These are phyloP conservation scores for Notoglanidium macrostoma DNA, from an alignment of 2,797 vertebrate genomes.

Conservation along the genomic window DNA sequence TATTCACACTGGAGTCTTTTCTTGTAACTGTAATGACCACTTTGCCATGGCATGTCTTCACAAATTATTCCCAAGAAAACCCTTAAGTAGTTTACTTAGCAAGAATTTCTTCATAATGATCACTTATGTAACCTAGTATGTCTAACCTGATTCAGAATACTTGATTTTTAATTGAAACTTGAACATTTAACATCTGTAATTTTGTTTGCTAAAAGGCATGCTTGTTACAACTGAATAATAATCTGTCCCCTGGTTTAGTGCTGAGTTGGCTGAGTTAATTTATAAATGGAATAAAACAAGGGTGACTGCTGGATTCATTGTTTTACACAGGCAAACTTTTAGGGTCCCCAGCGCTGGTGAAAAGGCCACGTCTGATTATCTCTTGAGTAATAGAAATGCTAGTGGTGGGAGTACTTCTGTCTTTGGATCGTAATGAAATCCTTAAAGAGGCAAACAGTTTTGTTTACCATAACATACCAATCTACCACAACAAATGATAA, in stretches of 20 bases:
- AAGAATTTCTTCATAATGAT: background rate
- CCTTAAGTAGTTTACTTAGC: background rate
- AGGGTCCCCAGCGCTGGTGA: background rate
- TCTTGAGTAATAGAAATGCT: background rate
- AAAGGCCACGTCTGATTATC: background rate
- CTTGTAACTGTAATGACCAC: background rate
- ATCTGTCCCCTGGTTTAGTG: background rate
- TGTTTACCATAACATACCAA: background rate
- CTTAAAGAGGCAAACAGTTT: background rate
- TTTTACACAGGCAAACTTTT: background rate
- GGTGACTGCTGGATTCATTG: background rate
- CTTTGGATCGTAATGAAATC: background rate
- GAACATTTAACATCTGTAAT: background rate
- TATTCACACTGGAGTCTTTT: background rate
- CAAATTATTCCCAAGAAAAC: background rate
- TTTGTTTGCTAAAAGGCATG: background rate
- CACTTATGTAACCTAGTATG: background rate
- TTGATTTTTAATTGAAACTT: background rate
- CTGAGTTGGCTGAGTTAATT: background rate
- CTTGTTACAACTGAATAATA: background rate
- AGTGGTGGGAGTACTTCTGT: background rate
- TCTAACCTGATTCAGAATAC: background rate
- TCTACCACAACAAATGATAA: background rate
- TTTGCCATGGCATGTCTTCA: background rate
- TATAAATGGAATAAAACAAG: background rate